Conservation (phyloP, 2,113 vertebrate species). For the Thymallus thymallus region DNA sequence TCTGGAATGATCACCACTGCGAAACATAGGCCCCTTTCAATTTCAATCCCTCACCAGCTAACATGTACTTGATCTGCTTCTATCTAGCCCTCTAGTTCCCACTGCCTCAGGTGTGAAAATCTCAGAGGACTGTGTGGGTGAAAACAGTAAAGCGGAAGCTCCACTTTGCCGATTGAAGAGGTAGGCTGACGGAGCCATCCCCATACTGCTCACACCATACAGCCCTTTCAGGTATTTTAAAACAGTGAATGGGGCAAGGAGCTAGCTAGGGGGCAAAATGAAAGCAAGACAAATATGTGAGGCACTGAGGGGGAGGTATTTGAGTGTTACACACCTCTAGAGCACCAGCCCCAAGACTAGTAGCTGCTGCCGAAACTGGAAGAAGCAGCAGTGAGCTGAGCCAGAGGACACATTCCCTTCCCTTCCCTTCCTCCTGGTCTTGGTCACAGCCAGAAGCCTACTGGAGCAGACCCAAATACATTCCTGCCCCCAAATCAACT, state of each 20-base stretch:
- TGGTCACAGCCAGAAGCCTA: neutral
- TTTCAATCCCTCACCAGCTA: neutral
- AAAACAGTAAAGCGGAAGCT: no score
- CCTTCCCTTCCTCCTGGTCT: neutral
- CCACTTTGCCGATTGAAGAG: no score
- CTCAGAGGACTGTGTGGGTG: no score
- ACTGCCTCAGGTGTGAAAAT: no score
- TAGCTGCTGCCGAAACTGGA: no score
- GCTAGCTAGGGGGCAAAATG: neutral
- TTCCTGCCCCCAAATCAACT: slow-evolving; percentile 19
- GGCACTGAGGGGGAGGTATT: no score
- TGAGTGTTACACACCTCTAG: no score
- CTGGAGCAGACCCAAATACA: slow-evolving; percentile 3
- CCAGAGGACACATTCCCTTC: neutral
- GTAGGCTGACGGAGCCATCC: no score
- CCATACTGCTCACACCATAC: no score
- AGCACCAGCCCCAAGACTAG: no score
- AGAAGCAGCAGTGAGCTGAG: neutral
- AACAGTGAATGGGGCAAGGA: neutral
- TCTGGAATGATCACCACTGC: neutral
- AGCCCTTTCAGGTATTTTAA: neutral
- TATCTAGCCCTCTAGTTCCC: neutral
- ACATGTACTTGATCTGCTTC: no score
- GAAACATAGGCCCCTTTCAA: neutral
- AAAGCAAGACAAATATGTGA: neutral